Evolutionary conservation across 1,140 invertebrate species (phyloP).

Genomic region (Aphis craccivora): DNA sequence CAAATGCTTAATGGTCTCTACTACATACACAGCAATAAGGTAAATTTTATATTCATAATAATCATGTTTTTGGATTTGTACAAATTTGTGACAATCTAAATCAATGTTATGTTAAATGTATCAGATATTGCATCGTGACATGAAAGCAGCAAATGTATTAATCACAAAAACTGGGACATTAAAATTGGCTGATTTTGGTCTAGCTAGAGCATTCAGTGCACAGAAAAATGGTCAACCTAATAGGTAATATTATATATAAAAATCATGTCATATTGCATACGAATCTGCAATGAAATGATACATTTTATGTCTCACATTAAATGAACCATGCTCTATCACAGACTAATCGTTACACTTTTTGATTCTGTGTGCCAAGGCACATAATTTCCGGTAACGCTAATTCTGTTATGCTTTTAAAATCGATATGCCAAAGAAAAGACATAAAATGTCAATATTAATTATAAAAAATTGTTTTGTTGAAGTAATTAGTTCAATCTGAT

Average conservation of each 20-base stretch:
- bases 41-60: slow-evolving; percentile 62
- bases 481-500: too few species aligned
- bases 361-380: too few species aligned
- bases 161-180: slow-evolving; percentile 96
- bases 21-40: slow-evolving; percentile 96
- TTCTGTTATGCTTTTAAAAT: too few species aligned
- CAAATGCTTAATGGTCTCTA: slow-evolving; percentile 96
- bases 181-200: slow-evolving; percentile 92
- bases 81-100: slow-evolving; percentile 18
- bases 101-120: slow-evolving; percentile 52
- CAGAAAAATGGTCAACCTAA: slow-evolving; percentile 86
- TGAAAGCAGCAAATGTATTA: slow-evolving; percentile 99
- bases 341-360: too few species aligned
- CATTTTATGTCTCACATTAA: too few species aligned
- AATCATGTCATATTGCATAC: too few species aligned
- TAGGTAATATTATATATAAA: slow-evolving; percentile 64
- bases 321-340: too few species aligned
- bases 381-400: too few species aligned
- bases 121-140: slow-evolving; percentile 89
- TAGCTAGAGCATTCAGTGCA: slow-evolving; percentile 90
- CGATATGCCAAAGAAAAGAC: too few species aligned
- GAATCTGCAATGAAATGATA: too few species aligned
- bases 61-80: background rate
- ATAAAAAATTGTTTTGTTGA: too few species aligned
- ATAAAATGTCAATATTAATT: too few species aligned